phyloP scores from a whole-genome alignment of 2,888 invertebrate species.

The Shargacucullia verbasci region DNA sequence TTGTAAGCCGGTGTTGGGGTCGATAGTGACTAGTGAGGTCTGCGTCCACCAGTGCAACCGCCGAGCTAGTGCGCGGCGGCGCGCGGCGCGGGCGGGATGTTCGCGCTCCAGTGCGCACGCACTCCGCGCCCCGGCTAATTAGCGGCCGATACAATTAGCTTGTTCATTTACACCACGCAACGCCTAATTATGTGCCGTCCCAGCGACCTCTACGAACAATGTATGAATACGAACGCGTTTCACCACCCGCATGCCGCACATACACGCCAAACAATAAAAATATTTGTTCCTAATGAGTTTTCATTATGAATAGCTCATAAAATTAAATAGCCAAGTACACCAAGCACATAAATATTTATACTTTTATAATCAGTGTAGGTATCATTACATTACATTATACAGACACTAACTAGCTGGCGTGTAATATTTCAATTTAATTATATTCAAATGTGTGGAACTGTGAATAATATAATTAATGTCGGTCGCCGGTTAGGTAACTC shows the following conservation, averaged over 20 bases:
- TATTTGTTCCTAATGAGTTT: conserved; percentile 57
- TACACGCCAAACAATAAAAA: conserved; percentile 50
- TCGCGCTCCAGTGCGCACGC: conserved; percentile 36
- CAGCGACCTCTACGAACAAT: conserved; percentile 17
- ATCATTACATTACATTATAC: conserved; percentile 2
- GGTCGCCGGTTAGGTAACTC: neutral
- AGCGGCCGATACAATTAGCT: conserved; percentile 53
- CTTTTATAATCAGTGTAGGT: conserved; percentile 17
- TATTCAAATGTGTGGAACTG: conserved; percentile 4
- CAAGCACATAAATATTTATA: conserved; percentile 42
- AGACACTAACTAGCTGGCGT: neutral
- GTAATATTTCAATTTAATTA: conserved; percentile 7
- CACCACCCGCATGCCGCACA: conserved; percentile 44
- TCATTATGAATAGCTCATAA: conserved; percentile 54
- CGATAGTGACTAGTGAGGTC: neutral
- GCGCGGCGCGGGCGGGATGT: neutral
- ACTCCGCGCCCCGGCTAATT: conserved; percentile 41
- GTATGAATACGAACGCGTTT: conserved; percentile 20
- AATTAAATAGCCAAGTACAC: conserved; percentile 35
- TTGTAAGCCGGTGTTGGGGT: neutral
- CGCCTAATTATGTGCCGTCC: conserved; percentile 15
- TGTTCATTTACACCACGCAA: conserved; percentile 41
- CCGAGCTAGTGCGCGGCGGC: neutral
- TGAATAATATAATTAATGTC: neutral
- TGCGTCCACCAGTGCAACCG: neutral